phyloP scores from a whole-genome alignment of 2,113 vertebrate species.

The Rhinoptilus africanus region DNA sequence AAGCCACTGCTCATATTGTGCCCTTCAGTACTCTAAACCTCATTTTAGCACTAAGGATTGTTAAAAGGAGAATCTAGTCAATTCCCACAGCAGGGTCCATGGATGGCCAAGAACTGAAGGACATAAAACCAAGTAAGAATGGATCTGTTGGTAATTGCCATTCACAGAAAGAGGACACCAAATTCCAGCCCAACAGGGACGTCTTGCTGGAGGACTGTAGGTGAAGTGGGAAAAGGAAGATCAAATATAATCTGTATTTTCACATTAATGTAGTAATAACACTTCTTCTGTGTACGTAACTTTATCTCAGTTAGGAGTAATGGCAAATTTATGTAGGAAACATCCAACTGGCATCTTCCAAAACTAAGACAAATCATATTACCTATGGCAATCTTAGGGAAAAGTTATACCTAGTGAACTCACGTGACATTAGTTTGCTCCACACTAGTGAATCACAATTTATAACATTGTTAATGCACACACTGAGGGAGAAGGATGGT shows the following conservation, averaged over 20 bases:
- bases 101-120: not conserved
- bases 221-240: not conserved
- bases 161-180: not conserved
- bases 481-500: not conserved
- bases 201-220: not conserved
- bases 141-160: not conserved
- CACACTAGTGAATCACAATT: not conserved
- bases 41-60: not conserved
- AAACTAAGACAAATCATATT: not conserved
- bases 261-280: not conserved
- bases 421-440: not conserved
- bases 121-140: not conserved
- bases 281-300: not conserved
- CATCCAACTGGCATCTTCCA: not conserved
- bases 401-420: not conserved
- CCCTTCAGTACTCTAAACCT: not conserved
- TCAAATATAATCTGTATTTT: not conserved
- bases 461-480: accelerated
- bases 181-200: not conserved
- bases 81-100: not conserved
- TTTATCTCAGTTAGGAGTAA: not conserved
- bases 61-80: not conserved
- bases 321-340: not conserved
- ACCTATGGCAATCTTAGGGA: not conserved
- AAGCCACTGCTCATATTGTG: not conserved